Base-by-base conservation (phyloP, 1,140 invertebrate species). In the Zaprionus nigranus region DNA sequence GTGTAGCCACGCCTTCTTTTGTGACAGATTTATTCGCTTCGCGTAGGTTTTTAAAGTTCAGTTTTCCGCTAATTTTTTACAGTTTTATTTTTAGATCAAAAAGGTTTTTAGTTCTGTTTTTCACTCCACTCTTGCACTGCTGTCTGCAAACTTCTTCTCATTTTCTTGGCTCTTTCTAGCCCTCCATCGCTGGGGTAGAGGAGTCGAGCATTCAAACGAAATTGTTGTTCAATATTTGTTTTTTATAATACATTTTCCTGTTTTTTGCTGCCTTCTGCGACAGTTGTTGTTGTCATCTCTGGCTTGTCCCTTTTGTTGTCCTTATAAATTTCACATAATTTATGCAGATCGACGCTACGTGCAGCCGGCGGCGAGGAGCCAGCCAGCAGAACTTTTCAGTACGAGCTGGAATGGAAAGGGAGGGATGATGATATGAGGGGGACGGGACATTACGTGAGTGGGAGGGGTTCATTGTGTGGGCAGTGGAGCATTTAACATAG, bases 311-410 rank as follows among this genome's bases (percentile, higher is more conserved):
- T 61, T 60, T 70, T 82, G 84, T 86, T 83, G 80, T 86, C 77
- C 83, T 80, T 87, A 84, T 90, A 90, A 81, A 90, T 80, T 85
- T 82, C 81, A 75, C 79, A 90, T 90, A 90, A 90, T 90, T 90
- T 90, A 90, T 90, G 85, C 85, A 90, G 85, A 90, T 90, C 81
- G 81, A 85, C 81, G 81, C 78, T 85, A 90, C 85, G 85, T 90
- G 85, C 85, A 90, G 78, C 78, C 87, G 77, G 66, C 69, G 72
- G 56, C 71, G 43, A 46, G 51, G 36, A 70, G 11, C 24, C 56
- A 58, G 40, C 17, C 64, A 58, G 57, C 36, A 51, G 26, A 68
- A 78, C 43, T 76, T 76, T 70, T 28, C 5, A 75, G 53, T 75
- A 43, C n/a, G 22, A 68, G 36, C 9, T 46, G 58, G 34, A 54